Evolutionary conservation across 2,113 vertebrate species (phyloP).

Genomic region (Atherinomorus stipes): DNA sequence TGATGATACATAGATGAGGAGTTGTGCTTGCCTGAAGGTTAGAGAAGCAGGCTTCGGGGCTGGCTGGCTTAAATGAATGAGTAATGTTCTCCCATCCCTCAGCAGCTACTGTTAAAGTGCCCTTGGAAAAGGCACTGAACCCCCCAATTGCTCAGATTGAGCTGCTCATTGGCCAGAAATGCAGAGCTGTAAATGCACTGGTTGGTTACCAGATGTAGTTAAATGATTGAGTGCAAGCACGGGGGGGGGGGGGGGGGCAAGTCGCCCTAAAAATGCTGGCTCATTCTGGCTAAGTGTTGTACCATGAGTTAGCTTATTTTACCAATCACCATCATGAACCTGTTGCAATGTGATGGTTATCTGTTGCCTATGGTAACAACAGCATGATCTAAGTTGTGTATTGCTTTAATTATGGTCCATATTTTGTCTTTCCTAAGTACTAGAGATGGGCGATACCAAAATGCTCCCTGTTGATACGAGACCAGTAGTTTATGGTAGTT

Average conservation of each 20-base stretch:
- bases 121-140: slow-evolving; percentile 72
- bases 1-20: slow-evolving; percentile 48
- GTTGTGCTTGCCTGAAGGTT: slow-evolving; percentile 57
- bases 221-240: slow-evolving; percentile 56
- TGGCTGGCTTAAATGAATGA: slow-evolving; percentile 65
- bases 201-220: slow-evolving; percentile 61
- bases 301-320: slow-evolving; percentile 49
- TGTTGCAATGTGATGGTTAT: too few relatives aligned
- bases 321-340: too few relatives aligned
- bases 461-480: too few relatives aligned
- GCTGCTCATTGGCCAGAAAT: slow-evolving; percentile 73
- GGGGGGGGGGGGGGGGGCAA: slow-evolving; percentile 40
- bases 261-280: slow-evolving; percentile 48
- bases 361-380: too few relatives aligned
- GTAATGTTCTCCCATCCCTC: slow-evolving; percentile 64
- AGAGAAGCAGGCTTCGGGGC: slow-evolving; percentile 42
- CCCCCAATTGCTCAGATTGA: slow-evolving; percentile 62
- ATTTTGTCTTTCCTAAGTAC: too few relatives aligned
- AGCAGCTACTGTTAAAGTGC: slow-evolving; percentile 66
- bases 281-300: slow-evolving; percentile 43
- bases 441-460: too few relatives aligned
- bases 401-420: too few relatives aligned
- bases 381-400: too few relatives aligned
- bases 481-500: too few relatives aligned
- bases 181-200: slow-evolving; percentile 59